phyloP scores from a whole-genome alignment of 2,797 vertebrate genomes.

The Neosilurus hyrtlii region DNA sequence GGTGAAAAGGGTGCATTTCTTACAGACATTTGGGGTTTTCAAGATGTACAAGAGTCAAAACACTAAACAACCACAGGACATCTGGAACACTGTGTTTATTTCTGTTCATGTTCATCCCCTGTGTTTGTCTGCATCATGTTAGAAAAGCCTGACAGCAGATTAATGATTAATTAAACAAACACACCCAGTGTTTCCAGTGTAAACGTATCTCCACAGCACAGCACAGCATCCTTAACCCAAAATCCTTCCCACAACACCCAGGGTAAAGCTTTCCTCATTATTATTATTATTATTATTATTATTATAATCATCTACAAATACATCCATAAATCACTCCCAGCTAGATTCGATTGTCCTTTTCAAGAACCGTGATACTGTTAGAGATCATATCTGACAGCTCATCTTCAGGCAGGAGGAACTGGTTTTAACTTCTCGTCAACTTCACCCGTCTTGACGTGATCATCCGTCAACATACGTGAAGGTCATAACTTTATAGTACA shows the following conservation, averaged over 20 bases:
- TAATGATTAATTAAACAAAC: conserved; percentile 29
- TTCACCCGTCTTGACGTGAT: neutral
- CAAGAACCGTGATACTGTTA: neutral
- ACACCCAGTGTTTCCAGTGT: conserved; percentile 30
- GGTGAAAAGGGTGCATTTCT: neutral
- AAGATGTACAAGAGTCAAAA: no score
- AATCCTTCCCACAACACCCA: neutral
- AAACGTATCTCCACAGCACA: neutral
- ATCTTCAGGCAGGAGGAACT: neutral
- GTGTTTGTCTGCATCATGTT: neutral
- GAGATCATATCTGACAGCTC: neutral
- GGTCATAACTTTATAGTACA: neutral
- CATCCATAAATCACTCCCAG: neutral
- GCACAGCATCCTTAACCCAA: neutral
- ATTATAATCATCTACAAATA: no score
- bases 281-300: no score
- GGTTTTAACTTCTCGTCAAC: neutral
- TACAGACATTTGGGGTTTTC: neutral
- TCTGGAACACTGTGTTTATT: neutral
- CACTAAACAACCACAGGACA: neutral
- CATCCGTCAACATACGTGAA: neutral
- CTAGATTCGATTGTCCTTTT: neutral
- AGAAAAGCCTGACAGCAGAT: neutral
- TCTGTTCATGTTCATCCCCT: neutral
- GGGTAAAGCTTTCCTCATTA: no score